A percentile compares a stretch with the other conserved stretches of the same genome.
Evolutionary conservation across 2,888 invertebrate species (phyloP).

Genomic region (Deilephila porcellus): DNA sequence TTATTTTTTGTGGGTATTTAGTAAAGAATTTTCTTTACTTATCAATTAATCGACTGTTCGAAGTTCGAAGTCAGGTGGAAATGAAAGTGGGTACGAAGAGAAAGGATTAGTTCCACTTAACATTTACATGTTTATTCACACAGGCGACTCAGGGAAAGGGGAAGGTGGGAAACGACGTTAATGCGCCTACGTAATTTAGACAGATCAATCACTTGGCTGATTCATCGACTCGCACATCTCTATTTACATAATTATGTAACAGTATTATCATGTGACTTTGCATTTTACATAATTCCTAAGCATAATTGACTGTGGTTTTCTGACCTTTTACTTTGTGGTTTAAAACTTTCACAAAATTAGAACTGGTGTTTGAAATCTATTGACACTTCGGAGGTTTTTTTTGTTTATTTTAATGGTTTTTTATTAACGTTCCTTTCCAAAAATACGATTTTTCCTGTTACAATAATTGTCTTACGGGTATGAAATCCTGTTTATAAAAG

Average conservation of each 20-base stretch:
- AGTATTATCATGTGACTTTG: slow-evolving; percentile 1
- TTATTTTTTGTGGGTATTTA: no score
- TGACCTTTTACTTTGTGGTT: not conserved
- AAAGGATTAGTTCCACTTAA: slow-evolving; percentile 43
- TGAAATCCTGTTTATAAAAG: no score
- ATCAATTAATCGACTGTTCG: not conserved
- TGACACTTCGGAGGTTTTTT: no score
- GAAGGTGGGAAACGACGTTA: slow-evolving; percentile 52
- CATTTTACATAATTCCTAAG: not conserved
- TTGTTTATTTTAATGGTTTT: no score
- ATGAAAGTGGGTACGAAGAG: slow-evolving; percentile 40
- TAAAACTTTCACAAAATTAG: not conserved
- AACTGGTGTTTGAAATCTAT: not conserved
- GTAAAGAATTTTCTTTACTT: no score
- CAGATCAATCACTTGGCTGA: not conserved
- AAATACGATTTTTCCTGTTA: no score
- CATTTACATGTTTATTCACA: slow-evolving; percentile 35
- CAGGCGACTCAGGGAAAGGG: slow-evolving; percentile 42
- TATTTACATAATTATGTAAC: slow-evolving; percentile 28
- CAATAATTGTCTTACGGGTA: no score
- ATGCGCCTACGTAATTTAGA: slow-evolving; percentile 23
- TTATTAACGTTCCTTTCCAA: no score
- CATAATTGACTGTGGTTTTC: not conserved
- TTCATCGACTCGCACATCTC: slow-evolving; percentile 16
- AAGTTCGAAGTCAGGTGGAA: slow-evolving; percentile 29